These are phyloP conservation scores for Distichodus sexfasciatus DNA, from an alignment of 2,797 vertebrate species.

Conservation along the genomic window DNA sequence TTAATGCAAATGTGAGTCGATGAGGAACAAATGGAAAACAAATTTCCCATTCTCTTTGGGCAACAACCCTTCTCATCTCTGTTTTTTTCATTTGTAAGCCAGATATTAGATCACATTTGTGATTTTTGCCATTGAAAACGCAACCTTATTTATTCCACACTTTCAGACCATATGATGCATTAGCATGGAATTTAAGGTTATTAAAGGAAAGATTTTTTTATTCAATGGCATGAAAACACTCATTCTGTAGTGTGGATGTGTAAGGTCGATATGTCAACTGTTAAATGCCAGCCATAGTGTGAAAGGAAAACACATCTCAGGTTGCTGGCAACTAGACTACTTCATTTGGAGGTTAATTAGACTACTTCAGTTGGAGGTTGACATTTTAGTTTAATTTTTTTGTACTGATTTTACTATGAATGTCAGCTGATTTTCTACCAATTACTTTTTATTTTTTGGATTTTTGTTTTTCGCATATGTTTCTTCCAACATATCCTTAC, in stretches of 20 bases:
- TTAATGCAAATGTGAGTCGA: constrained; percentile 49
- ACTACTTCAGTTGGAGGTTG: constrained; percentile 62
- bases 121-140: too few relatives aligned
- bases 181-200: too few relatives aligned
- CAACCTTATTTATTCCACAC: too few relatives aligned
- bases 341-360: constrained; percentile 67
- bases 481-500: neutral
- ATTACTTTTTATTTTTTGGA: too few relatives aligned
- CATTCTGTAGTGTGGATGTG: neutral
- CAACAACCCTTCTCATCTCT: constrained; percentile 16
- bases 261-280: constrained; percentile 54
- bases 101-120: neutral
- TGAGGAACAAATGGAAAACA: constrained; percentile 39
- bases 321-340: constrained; percentile 57
- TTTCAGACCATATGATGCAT: too few relatives aligned
- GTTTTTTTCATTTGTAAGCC: constrained; percentile 9
- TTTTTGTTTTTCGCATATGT: neutral
- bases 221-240: neutral
- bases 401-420: neutral
- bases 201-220: too few relatives aligned
- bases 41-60: constrained; percentile 32
- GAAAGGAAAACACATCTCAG: constrained; percentile 63
- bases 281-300: constrained; percentile 63
- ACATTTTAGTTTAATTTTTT: too few relatives aligned
- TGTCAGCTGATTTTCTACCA: too few relatives aligned